Conservation (phyloP, 2,797 vertebrate genomes). For the Avahi laniger region DNA sequence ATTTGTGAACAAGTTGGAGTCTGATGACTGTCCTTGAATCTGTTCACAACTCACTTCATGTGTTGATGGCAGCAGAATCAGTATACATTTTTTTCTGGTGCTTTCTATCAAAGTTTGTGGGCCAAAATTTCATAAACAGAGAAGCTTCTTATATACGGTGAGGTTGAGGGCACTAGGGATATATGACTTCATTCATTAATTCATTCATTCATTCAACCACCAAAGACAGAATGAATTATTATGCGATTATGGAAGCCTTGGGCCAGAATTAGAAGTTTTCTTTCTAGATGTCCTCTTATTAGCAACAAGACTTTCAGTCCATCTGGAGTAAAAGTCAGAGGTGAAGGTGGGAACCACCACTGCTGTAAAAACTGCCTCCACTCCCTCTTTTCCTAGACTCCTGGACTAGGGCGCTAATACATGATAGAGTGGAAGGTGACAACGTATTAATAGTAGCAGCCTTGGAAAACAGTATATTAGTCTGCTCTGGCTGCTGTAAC, state of each 20-base stretch:
- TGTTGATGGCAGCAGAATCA: neutral
- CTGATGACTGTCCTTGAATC: neutral
- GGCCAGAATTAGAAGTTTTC: neutral
- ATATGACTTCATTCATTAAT: slow-evolving; percentile 2
- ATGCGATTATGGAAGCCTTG: neutral
- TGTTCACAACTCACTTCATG: neutral
- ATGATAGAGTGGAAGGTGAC: neutral
- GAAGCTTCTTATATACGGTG: neutral
- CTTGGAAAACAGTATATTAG: neutral
- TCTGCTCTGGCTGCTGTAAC: neutral
- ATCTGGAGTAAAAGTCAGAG: neutral
- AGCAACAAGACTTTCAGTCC: neutral
- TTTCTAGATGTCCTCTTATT: neutral
- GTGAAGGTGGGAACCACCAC: neutral
- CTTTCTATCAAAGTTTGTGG: neutral
- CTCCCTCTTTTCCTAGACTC: neutral
- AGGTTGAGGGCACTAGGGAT: neutral
- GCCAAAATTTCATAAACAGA: neutral
- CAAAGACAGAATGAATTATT: neutral
- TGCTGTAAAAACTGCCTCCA: neutral
- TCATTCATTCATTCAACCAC: neutral
- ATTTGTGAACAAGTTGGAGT: neutral
- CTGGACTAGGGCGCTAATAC: neutral
- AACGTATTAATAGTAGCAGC: neutral
- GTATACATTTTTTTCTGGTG: neutral